A percentile compares a stretch with the other conserved stretches of the same genome.
These are phyloP conservation scores for Pollimyrus isidori DNA, from an alignment of 2,113 vertebrate genomes.

Conservation along the genomic window DNA sequence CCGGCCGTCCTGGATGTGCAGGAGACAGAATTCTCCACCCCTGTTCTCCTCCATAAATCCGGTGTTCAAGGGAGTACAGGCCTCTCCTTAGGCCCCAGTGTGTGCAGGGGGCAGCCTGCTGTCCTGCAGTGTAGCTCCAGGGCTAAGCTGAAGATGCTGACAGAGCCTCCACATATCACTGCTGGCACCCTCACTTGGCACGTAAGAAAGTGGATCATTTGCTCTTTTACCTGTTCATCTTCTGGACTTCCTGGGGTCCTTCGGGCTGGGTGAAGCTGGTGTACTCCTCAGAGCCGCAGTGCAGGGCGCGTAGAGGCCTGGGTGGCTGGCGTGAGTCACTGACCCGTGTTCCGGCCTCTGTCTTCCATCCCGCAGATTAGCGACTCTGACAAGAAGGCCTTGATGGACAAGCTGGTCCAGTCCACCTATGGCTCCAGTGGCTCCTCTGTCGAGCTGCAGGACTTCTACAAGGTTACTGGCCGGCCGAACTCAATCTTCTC, in stretches of 20 bases:
- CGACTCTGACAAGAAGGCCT: constrained; percentile 57
- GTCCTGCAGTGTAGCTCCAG: neutral
- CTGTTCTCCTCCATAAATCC: too few relatives aligned
- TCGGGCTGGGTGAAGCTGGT: neutral
- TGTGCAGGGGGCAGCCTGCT: neutral
- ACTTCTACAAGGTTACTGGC: constrained; percentile 77
- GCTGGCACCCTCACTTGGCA: neutral
- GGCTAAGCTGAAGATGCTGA: neutral
- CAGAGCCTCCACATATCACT: neutral
- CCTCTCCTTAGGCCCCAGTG: neutral
- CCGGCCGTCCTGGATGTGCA: too few relatives aligned
- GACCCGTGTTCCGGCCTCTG: neutral
- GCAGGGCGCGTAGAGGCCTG: neutral
- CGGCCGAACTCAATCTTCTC: neutral
- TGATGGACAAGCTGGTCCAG: constrained; percentile 55
- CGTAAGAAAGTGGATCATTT: neutral
- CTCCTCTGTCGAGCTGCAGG: constrained; percentile 48
- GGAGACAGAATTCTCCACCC: too few relatives aligned
- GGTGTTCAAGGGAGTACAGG: neutral
- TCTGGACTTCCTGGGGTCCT: neutral
- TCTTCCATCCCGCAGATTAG: constrained; percentile 57
- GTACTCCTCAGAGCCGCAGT: neutral
- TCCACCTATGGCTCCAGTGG: constrained; percentile 61
- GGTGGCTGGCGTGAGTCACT: neutral
- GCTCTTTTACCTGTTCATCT: neutral